phyloP scores from a whole-genome alignment of 1,140 invertebrate genomes.

The Cyphomyrmex costatus region DNA sequence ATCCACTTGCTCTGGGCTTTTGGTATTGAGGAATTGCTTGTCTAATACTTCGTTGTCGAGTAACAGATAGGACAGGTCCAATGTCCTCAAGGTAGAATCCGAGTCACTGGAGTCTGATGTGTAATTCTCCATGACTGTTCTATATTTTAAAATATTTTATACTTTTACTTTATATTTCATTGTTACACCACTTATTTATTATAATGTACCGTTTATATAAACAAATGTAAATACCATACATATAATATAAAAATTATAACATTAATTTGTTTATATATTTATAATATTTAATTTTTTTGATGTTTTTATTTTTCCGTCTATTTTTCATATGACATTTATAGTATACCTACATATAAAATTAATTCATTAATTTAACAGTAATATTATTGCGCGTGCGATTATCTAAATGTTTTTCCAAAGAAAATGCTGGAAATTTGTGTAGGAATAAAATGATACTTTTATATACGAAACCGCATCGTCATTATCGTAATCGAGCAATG shows the following conservation, averaged over 20 bases:
- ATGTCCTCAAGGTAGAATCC: constrained; percentile 89
- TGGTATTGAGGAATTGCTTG: constrained; percentile 88
- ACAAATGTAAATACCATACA: not conserved
- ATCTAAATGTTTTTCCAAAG: not conserved
- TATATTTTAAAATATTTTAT: not conserved
- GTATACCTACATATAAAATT: not conserved
- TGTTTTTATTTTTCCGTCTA: too few relatives aligned
- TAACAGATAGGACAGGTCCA: constrained; percentile 91
- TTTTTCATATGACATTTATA: too few relatives aligned
- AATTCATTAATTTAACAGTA: constrained; percentile 3
- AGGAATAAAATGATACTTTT: constrained; percentile 7
- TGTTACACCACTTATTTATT: not conserved
- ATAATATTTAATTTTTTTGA: too few relatives aligned
- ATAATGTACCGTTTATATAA: not conserved
- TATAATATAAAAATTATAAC: not conserved
- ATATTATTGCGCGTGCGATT: not conserved
- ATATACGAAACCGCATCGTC: not conserved
- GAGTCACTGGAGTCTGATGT: constrained; percentile 94
- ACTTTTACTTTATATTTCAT: not conserved
- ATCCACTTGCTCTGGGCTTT: constrained; percentile 89
- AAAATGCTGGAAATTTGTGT: too few relatives aligned
- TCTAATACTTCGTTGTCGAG: constrained; percentile 88
- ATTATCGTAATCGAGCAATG: not conserved
- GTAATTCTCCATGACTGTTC: constrained; percentile 89
- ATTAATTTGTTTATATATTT: not conserved